Base-by-base conservation (phyloP, 2,888 invertebrate species). In the Hartigia nigra region DNA sequence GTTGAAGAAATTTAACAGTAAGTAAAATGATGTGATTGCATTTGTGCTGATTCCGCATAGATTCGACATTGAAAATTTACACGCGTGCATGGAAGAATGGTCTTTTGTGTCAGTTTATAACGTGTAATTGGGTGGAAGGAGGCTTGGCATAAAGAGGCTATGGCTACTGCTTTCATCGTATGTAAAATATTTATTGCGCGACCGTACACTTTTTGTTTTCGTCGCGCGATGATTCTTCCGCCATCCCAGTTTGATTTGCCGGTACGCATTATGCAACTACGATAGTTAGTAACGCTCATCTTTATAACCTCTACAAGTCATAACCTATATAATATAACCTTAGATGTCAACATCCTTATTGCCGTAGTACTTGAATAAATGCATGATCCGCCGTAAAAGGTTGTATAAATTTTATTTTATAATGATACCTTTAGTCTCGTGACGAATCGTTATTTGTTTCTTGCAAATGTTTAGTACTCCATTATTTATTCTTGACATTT, bases 241-340 rank as follows among this genome's bases (percentile, higher is more conserved):
- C 75, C 31, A 39, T 34, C 36, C 34, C 69, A 31, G 70, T 74
- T 80, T 77, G 79, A 81, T 79, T 80, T 76, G 80, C 82, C 83
- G 82, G 79, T 55, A 75, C 72, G 77, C 80, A 83, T 85, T 86
- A 84, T 84, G 85, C 84, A 85, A 86, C 82, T 81, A 36, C 74
- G 70, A 74, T 74, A 70, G 34, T 36, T 76, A 76, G 76, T 79
- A 76, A 76, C 74, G 55, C 39, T 76, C 39, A 12, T 72, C 72
- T 72, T 81, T 88, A 88, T 88, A 88, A 88, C 88, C 89, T 88
- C 82, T 36, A 87, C 55, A 85, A 82, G 79, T 82, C 86, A 89
- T 90, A 90, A 90, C 90, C 90, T 90, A 89, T 86, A 87, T 87
- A 86, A 85, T 87, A 88, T 88, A 89, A 88, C 89, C 89, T 89